Conservation (phyloP, 2,888 invertebrate species). For the Leucophenga maculata region DNA sequence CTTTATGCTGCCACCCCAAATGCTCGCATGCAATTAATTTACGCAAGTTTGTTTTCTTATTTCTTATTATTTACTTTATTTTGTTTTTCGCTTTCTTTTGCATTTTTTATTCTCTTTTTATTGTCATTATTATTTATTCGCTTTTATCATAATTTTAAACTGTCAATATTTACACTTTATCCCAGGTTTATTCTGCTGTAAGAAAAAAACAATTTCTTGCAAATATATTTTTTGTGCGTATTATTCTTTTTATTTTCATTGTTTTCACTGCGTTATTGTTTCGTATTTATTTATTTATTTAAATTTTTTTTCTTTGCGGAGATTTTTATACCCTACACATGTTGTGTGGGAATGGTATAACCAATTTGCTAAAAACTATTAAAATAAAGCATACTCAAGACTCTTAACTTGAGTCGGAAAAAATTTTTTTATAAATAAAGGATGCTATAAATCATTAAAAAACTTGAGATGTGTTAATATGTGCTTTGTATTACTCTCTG, state of each 20-base stretch:
- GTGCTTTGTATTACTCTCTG: too few species aligned
- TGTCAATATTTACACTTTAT: conserved; percentile 65
- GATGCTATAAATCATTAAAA: too few species aligned
- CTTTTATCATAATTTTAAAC: conserved; percentile 58
- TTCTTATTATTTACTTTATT: not conserved
- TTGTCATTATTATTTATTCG: conserved; percentile 58
- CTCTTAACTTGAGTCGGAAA: too few species aligned
- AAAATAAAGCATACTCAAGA: too few species aligned
- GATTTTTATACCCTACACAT: conserved; percentile 13
- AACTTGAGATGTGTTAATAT: too few species aligned
- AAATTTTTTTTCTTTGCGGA: not conserved
- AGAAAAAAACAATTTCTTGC: conserved; percentile 50
- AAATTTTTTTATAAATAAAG: too few species aligned
- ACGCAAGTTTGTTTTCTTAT: conserved; percentile 43
- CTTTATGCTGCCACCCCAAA: not conserved
- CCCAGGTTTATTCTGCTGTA: conserved; percentile 58
- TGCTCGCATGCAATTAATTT: conserved; percentile 53
- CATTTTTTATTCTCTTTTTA: conserved; percentile 36
- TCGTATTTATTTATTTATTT: conserved; percentile 25
- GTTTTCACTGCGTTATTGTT: conserved; percentile 41
- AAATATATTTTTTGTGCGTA: conserved; percentile 32
- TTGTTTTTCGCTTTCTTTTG: not conserved
- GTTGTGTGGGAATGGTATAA: not conserved
- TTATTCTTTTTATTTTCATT: conserved; percentile 11
- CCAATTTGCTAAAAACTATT: too few species aligned